phyloP scores from a whole-genome alignment of 2,113 vertebrate species.

The Pica pica region DNA sequence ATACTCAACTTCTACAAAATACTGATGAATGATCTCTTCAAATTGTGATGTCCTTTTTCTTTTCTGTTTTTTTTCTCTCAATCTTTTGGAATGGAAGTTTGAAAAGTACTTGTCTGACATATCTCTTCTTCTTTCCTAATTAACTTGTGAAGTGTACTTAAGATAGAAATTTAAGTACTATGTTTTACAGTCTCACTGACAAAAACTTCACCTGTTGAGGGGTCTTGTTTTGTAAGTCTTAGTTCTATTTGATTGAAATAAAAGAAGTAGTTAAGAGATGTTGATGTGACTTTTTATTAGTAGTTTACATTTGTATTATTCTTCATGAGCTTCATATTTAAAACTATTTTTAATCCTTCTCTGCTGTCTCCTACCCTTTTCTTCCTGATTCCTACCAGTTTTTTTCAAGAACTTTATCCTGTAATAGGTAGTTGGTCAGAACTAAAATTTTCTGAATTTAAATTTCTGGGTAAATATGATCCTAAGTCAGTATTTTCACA shows the following conservation, averaged over 20 bases:
- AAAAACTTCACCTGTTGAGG: background rate
- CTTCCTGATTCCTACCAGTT: background rate
- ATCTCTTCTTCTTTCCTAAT: background rate
- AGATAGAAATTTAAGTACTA: background rate
- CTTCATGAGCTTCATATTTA: background rate
- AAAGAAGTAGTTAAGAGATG: background rate
- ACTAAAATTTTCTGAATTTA: background rate
- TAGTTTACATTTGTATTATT: background rate
- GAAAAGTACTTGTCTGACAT: background rate
- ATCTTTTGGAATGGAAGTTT: background rate
- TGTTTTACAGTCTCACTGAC: background rate
- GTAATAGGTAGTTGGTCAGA: background rate
- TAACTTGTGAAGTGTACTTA: background rate
- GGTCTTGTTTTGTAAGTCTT: background rate
- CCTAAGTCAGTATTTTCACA: background rate
- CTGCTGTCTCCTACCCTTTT: background rate
- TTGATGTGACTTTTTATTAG: background rate
- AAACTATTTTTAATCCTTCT: background rate
- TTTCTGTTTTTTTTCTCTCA: background rate
- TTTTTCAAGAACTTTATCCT: background rate
- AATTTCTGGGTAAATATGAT: background rate
- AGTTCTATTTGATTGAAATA: background rate
- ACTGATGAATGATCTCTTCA: background rate
- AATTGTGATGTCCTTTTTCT: background rate
- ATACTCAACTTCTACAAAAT: background rate